Evolutionary conservation across 2,113 vertebrate genomes (phyloP).

Genomic region (Brachypodius melanocephalos): DNA sequence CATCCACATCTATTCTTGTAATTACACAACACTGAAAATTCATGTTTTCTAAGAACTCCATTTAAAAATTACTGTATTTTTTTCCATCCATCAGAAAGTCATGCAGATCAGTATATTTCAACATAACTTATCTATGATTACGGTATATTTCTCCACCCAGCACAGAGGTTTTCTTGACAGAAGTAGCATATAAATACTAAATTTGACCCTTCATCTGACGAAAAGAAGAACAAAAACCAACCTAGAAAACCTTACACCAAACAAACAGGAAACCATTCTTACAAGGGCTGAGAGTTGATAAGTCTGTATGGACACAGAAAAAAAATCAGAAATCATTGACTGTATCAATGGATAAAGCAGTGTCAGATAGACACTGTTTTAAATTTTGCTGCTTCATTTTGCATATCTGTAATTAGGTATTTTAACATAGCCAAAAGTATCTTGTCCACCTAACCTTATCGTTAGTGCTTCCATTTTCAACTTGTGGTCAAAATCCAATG

Average conservation of each 20-base stretch:
- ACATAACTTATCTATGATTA: background rate
- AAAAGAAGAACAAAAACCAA: fast-evolving
- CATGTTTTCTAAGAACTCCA: background rate
- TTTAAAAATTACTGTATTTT: background rate
- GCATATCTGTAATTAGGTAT: background rate
- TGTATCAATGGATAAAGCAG: background rate
- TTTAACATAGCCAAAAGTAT: background rate
- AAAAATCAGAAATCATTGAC: background rate
- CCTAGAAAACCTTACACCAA: background rate
- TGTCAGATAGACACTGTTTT: background rate
- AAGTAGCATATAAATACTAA: background rate
- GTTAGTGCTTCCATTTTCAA: background rate
- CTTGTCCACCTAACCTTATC: background rate
- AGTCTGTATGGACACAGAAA: background rate
- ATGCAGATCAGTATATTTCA: background rate
- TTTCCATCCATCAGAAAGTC: background rate
- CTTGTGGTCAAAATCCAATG: background rate
- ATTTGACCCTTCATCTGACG: background rate
- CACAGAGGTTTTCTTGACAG: background rate
- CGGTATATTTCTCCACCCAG: background rate
- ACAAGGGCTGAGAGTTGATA: background rate
- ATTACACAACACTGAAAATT: background rate
- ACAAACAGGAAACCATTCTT: background rate
- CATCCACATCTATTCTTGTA: background rate
- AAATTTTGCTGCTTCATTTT: background rate